Percentiles rank a stretch among this genome's conserved stretches.
phyloP scores from a whole-genome alignment of 2,888 invertebrate species.

The Polydrusus tereticollis region DNA sequence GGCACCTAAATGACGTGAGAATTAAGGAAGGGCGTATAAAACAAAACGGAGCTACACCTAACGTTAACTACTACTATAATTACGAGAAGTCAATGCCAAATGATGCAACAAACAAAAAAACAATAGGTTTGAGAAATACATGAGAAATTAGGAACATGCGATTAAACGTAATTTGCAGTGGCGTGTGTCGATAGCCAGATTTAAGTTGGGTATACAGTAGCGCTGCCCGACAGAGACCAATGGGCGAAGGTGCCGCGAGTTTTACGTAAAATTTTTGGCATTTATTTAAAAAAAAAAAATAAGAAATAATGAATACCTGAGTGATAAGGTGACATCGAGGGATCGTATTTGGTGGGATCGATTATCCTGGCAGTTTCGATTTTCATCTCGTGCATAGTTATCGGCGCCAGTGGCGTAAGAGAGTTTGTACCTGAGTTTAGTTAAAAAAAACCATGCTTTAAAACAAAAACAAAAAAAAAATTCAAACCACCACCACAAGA shows the following conservation, averaged over 20 bases:
- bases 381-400: conserved; percentile 84
- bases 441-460: conserved; percentile 23
- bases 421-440: conserved; percentile 71
- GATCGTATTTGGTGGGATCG: conserved; percentile 65
- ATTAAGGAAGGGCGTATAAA: conserved; percentile 62
- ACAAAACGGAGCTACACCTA: conserved; percentile 55
- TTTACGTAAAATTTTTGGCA: too few species aligned
- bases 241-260: too few species aligned
- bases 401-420: conserved; percentile 79
- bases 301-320: conserved; percentile 73
- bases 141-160: conserved; percentile 18
- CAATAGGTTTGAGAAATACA: conserved; percentile 23
- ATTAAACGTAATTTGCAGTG: conserved; percentile 4
- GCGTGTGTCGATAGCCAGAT: not conserved
- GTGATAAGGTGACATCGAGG: conserved; percentile 77
- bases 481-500: conserved; percentile 51
- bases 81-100: conserved; percentile 62
- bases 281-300: too few species aligned
- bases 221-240: too few species aligned
- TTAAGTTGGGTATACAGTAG: too few species aligned
- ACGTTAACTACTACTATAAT: conserved; percentile 55
- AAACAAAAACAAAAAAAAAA: conserved; percentile 1
- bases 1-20: conserved; percentile 56
- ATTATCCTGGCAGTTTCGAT: conserved; percentile 73
- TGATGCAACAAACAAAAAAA: conserved; percentile 60